Evolutionary conservation across 2,797 vertebrate genomes (phyloP), one percentile per base, ranked within the genome.

Genomic region (Hipposideros larvatus): DNA sequence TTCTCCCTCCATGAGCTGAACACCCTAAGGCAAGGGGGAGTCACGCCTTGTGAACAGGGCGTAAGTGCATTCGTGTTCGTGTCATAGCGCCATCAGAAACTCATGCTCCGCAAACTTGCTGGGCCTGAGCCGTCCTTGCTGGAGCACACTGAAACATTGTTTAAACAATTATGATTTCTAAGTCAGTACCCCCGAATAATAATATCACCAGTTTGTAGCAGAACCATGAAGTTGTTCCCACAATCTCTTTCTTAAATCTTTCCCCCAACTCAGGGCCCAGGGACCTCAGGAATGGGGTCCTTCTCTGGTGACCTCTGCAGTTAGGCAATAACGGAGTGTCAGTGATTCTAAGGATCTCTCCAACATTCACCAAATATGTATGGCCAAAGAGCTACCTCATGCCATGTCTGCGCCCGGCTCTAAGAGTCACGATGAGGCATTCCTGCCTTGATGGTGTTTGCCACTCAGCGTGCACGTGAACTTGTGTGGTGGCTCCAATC

Each of bases 381-480:
- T 31, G n/a, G 5, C 41, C n/a, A n/a, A n/a, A 3, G 11, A 37
- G 46, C 34, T 65, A 21, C 46, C 28, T 4, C 28, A 0, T 0
- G 31, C 68, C 9, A n/a, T 1, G n/a, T 24, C 41, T 41, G 7
- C 2, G 24, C 78, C 37, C 31, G 3, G 51, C 37, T 4, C 92
- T 7, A 26, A 18, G 37, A 73, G 18, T 1, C 31, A 7, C 4
- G 0, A 14, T 61, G 24, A 3, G 34, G 16, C 0, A 19, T 5
- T 22, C 68, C 37, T 4, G 18, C 28, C 16, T 16, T 1, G 41
- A 48, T 2, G 31, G 41, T 0, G 2, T 0, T 24, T 15, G 31
- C 61, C 1, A 1, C 15, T 31, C 0, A 11, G 31, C 0, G 1
- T 21, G 26, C 21, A 1, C 18, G 0, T 7, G 28, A 4, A 24